A percentile compares a stretch with the other conserved stretches of the same genome.
Conservation (phyloP, 2,113 vertebrate species). For the Indri indri region DNA sequence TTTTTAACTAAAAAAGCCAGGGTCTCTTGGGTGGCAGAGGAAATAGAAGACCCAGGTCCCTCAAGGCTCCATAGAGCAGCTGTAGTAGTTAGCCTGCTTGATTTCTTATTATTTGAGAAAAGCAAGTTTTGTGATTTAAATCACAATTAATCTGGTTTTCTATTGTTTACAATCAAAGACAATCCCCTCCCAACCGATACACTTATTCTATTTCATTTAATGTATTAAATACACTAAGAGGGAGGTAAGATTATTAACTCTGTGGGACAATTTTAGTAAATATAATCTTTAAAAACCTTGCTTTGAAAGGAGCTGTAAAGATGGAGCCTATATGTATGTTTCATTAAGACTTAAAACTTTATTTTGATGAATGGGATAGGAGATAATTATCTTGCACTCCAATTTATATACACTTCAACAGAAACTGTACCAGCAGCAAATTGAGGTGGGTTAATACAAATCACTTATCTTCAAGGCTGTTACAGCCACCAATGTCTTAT, state of each 20-base stretch:
- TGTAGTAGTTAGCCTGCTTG: background rate
- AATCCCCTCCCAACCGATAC: background rate
- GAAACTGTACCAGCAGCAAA: background rate
- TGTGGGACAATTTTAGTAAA: slow-evolving; percentile 4
- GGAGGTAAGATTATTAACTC: slow-evolving; percentile 2
- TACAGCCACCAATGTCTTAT: background rate
- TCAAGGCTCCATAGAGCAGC: background rate
- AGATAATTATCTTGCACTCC: background rate
- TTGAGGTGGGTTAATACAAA: background rate
- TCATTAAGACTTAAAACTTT: slow-evolving; percentile 27
- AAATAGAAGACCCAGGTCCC: background rate
- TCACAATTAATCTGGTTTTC: background rate
- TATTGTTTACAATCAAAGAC: background rate
- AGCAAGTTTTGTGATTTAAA: background rate
- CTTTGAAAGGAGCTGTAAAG: background rate
- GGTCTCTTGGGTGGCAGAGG: background rate
- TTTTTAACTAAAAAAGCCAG: background rate
- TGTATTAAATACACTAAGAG: background rate
- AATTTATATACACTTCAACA: background rate
- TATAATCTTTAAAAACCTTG: background rate
- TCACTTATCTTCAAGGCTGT: background rate
- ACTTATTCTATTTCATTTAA: background rate
- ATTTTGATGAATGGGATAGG: background rate
- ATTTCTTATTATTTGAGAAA: background rate
- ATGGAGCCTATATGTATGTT: background rate